Conservation (phyloP, 2,113 vertebrate genomes). For the Noturus placidus region DNA sequence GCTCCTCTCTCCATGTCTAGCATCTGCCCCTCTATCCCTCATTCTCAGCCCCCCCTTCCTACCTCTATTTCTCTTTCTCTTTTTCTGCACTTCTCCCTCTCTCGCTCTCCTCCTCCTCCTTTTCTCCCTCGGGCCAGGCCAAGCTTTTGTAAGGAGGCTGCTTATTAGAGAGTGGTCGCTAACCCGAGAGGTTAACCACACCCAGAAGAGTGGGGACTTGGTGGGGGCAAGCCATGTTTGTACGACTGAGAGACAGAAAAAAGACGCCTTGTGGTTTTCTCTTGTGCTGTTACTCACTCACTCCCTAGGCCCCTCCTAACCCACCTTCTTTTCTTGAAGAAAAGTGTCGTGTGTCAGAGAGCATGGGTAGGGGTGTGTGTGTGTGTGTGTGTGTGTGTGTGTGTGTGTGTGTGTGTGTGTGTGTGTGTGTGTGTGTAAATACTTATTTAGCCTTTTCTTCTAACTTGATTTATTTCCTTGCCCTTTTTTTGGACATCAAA, state of each 20-base stretch:
- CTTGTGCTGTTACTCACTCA: constrained; percentile 11
- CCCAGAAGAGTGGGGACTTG: constrained; percentile 53
- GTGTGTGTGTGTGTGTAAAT: neutral
- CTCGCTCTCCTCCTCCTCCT: constrained; percentile 44
- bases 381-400: neutral
- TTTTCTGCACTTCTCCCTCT: constrained; percentile 61
- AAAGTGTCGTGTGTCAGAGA: constrained; percentile 62
- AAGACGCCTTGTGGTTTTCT: constrained; percentile 58
- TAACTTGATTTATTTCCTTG: constrained; percentile 10
- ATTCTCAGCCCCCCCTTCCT: constrained; percentile 1
- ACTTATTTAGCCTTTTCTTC: neutral
- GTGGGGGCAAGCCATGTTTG: constrained; percentile 56
- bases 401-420: constrained; percentile 21
- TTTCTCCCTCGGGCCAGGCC: constrained; percentile 40
- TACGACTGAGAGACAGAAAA: constrained; percentile 57
- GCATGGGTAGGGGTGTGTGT: constrained; percentile 26
- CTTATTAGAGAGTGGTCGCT: constrained; percentile 63
- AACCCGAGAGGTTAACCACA: constrained; percentile 61
- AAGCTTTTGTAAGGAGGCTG: constrained; percentile 59
- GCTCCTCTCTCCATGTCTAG: constrained; percentile 60
- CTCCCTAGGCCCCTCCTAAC: constrained; percentile 17
- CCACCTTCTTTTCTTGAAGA: constrained; percentile 47
- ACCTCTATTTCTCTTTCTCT: constrained; percentile 13
- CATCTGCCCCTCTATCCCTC: constrained; percentile 54
- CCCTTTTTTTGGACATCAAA: neutral